Percentiles rank a stretch among this genome's conserved stretches.
These are phyloP conservation scores for Euborellia annulipes DNA, from an alignment of 1,140 invertebrate genomes.

Conservation along the genomic window DNA sequence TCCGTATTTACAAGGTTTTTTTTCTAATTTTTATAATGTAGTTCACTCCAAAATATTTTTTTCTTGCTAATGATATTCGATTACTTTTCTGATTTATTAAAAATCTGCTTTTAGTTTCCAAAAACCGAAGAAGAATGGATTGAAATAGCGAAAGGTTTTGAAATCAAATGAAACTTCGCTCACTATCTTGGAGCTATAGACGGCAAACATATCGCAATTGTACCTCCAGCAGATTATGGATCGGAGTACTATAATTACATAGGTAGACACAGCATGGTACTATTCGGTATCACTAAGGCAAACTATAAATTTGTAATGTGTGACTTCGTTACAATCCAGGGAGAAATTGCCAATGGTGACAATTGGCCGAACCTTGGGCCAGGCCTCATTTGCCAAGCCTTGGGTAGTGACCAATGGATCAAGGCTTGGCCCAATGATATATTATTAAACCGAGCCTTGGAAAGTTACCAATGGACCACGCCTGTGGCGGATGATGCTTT, in stretches of 20 bases:
- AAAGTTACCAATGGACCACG: no score
- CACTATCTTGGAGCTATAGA: slow-evolving; percentile 29
- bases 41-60: no score
- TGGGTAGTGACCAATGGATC: slow-evolving; percentile 5
- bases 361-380: slow-evolving; percentile 14
- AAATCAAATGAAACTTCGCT: slow-evolving; percentile 29
- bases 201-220: slow-evolving; percentile 28
- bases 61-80: no score
- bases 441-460: no score
- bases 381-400: slow-evolving; percentile 12
- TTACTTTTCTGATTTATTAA: no score
- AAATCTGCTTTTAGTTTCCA: slow-evolving; percentile 3
- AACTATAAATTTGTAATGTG: slow-evolving; percentile 20
- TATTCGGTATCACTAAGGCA: slow-evolving; percentile 24
- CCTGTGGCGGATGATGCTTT: slow-evolving; percentile 29
- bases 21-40: no score
- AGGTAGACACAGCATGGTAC: slow-evolving; percentile 26
- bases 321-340: slow-evolving; percentile 21
- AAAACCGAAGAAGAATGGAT: slow-evolving; percentile 16
- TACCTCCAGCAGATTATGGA: slow-evolving; percentile 21
- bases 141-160: slow-evolving; percentile 21
- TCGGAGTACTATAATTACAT: slow-evolving; percentile 34
- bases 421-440: slow-evolving; percentile 13
- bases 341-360: slow-evolving; percentile 22
- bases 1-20: no score